phyloP scores from a whole-genome alignment of 2,888 invertebrate genomes.

The Ditylenchus weischeri region DNA sequence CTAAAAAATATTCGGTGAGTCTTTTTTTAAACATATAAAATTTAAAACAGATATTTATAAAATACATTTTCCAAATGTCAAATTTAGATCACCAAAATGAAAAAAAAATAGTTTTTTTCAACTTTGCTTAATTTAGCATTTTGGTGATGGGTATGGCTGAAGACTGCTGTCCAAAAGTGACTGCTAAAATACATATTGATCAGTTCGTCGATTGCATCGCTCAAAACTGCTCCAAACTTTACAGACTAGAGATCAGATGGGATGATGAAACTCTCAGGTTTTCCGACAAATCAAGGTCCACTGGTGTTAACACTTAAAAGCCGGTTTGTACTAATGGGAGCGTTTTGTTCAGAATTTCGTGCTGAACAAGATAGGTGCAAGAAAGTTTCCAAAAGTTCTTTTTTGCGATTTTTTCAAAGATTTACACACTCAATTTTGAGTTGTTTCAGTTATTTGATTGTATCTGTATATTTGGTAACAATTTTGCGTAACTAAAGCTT shows the following conservation, averaged over 20 bases:
- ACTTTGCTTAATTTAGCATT: conserved; percentile 68
- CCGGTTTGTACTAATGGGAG: too few relatives aligned
- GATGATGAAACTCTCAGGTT: conserved; percentile 96
- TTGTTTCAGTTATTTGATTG: too few relatives aligned
- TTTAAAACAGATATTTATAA: too few relatives aligned
- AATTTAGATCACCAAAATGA: too few relatives aligned
- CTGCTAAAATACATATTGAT: conserved; percentile 73
- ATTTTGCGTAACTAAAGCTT: too few relatives aligned
- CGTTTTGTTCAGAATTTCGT: too few relatives aligned
- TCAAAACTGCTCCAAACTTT: conserved; percentile 80
- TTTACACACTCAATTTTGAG: too few relatives aligned
- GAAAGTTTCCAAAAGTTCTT: too few relatives aligned
- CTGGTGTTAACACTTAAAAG: background rate
- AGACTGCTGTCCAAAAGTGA: conserved; percentile 82
- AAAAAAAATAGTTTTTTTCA: background rate
- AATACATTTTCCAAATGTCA: too few relatives aligned
- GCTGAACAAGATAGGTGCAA: too few relatives aligned
- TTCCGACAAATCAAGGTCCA: conserved; percentile 85
- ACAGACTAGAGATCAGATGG: conserved; percentile 91
- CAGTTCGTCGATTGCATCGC: conserved; percentile 96
- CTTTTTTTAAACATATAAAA: background rate
- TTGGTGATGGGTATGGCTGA: conserved; percentile 95
- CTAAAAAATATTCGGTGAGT: conserved; percentile 82
- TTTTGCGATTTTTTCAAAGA: too few relatives aligned
- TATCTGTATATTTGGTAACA: too few relatives aligned